Percentiles rank a stretch among this genome's conserved stretches.
phyloP scores from a whole-genome alignment of 2,888 invertebrate species.

The Andrena trimmerana region DNA sequence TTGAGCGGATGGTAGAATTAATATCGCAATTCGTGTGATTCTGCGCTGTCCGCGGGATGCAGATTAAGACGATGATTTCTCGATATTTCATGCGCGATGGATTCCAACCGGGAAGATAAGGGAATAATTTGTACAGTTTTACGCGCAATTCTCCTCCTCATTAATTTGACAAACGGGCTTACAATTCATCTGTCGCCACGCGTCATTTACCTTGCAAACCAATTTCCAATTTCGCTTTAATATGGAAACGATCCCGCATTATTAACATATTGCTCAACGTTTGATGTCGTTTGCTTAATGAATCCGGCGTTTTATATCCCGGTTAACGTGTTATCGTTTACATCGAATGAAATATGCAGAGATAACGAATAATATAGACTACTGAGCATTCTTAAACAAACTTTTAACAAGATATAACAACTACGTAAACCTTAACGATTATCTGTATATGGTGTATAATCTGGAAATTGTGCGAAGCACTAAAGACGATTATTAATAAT shows the following conservation, averaged over 20 bases:
- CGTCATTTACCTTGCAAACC: not conserved
- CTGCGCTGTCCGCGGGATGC: not conserved
- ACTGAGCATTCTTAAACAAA: too few species aligned
- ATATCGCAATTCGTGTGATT: not conserved
- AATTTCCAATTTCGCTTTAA: slow-evolving; percentile 27
- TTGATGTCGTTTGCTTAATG: not conserved
- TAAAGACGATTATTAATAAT: too few species aligned
- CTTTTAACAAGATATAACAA: too few species aligned
- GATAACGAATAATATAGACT: not conserved
- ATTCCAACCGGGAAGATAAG: not conserved
- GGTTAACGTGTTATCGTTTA: slow-evolving; percentile 15
- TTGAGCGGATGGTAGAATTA: not conserved
- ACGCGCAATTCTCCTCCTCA: not conserved
- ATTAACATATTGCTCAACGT: slow-evolving; percentile 10
- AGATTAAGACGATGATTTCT: not conserved
- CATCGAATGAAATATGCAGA: not conserved
- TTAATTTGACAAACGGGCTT: not conserved
- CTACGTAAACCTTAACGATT: too few species aligned
- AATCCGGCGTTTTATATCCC: not conserved
- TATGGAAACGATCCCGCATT: not conserved
- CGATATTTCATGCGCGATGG: not conserved
- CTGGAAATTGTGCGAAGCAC: too few species aligned
- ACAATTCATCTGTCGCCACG: not conserved
- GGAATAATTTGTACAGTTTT: not conserved
- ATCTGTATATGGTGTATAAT: too few species aligned